Conservation (phyloP, 2,888 invertebrate species). For the Drosophila rellima region DNA sequence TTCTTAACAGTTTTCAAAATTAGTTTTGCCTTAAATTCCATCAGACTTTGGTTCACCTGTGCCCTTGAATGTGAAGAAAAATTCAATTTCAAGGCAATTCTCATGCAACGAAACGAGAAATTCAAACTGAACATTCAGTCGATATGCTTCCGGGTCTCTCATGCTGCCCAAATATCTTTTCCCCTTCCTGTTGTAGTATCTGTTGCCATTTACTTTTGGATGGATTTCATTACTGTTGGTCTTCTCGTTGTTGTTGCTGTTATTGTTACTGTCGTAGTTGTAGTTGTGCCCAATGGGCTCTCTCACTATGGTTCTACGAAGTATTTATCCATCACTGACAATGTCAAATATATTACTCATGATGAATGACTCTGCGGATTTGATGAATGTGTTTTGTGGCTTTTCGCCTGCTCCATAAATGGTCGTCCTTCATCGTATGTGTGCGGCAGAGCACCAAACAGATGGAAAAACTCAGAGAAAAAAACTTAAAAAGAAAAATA, state of each 20-base stretch:
- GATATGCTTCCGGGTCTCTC: constrained; percentile 67
- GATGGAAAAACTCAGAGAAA: constrained; percentile 10
- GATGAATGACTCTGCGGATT: constrained; percentile 82
- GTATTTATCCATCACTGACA: constrained; percentile 82
- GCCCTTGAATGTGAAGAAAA: constrained; percentile 11
- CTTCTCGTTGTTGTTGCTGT: not conserved
- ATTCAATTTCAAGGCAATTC: constrained; percentile 67
- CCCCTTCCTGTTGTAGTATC: constrained; percentile 33
- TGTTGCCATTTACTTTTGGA: constrained; percentile 43
- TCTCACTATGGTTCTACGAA: constrained; percentile 50
- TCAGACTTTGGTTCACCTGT: constrained; percentile 40
- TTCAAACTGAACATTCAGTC: constrained; percentile 71
- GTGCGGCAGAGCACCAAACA: constrained; percentile 7
- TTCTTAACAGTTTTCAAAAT: not conserved
- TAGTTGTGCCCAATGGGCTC: constrained; percentile 42
- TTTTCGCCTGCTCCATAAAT: constrained; percentile 60
- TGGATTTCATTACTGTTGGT: constrained; percentile 19
- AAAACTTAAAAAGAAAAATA: constrained; percentile 2
- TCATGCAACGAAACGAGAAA: constrained; percentile 72
- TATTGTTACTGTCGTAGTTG: constrained; percentile 15
- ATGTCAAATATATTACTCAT: constrained; percentile 83
- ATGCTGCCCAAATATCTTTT: constrained; percentile 57
- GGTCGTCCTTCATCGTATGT: constrained; percentile 30
- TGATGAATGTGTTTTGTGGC: constrained; percentile 82
- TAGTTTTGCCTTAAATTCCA: not conserved